phyloP scores from a whole-genome alignment of 1,140 invertebrate species.

The Drosophila triauraria region DNA sequence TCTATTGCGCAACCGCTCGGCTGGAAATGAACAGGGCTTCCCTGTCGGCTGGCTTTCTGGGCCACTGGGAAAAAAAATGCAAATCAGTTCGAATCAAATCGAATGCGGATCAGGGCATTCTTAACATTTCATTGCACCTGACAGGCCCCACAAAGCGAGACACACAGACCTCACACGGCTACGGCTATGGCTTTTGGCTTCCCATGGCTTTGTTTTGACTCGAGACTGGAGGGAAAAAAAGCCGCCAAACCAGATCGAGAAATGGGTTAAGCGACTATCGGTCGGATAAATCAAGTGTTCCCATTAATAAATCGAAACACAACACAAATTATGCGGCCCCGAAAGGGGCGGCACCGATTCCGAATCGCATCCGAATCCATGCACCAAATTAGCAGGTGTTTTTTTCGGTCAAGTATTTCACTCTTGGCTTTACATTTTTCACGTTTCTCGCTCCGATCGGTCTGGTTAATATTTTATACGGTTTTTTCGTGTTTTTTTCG shows the following conservation, averaged over 20 bases:
- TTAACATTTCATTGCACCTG: constrained; percentile 45
- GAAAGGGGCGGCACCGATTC: constrained; percentile 57
- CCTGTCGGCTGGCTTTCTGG: constrained; percentile 25
- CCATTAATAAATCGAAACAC: constrained; percentile 57
- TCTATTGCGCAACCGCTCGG: constrained; percentile 62
- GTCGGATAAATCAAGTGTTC: constrained; percentile 44
- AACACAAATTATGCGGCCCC: constrained; percentile 48
- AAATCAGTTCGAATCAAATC: constrained; percentile 42
- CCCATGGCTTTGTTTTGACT: constrained; percentile 37
- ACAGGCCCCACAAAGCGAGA: neutral
- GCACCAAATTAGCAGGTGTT: constrained; percentile 74
- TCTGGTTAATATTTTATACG: constrained; percentile 41
- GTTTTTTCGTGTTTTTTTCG: constrained; percentile 31
- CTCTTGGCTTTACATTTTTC: constrained; percentile 21
- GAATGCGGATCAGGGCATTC: constrained; percentile 48
- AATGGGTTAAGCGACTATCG: constrained; percentile 54
- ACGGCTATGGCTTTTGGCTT: neutral
- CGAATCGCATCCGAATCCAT: constrained; percentile 37
- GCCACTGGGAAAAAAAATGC: constrained; percentile 31
- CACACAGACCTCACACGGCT: constrained; percentile 34
- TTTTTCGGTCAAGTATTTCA: constrained; percentile 6
- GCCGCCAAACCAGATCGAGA: constrained; percentile 51
- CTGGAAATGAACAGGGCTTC: constrained; percentile 29
- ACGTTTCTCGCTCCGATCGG: constrained; percentile 50
- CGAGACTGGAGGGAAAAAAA: constrained; percentile 10